A percentile compares a stretch with the other conserved stretches of the same genome.
These are phyloP conservation scores for Hydrochoerus hydrochaeris DNA, from an alignment of 2,113 vertebrate genomes.

Conservation along the genomic window DNA sequence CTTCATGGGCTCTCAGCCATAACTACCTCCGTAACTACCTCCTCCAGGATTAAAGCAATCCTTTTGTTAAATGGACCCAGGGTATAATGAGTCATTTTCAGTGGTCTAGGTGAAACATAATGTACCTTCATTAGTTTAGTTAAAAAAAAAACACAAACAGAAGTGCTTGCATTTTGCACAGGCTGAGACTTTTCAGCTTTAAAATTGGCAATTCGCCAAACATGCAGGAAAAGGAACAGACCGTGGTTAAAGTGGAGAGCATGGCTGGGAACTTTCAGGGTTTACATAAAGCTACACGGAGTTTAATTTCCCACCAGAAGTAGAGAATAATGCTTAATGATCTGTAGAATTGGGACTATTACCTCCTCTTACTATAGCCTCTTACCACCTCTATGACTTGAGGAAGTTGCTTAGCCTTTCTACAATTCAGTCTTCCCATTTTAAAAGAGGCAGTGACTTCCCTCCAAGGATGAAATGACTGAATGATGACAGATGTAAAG, in stretches of 20 bases:
- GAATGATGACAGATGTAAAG: neutral
- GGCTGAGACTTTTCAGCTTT: slow-evolving; percentile 41
- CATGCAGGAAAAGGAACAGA: slow-evolving; percentile 10
- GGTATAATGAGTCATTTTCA: slow-evolving; percentile 46
- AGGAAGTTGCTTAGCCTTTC: slow-evolving; percentile 30
- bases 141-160: slow-evolving; percentile 41
- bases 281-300: slow-evolving; percentile 30
- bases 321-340: slow-evolving; percentile 26
- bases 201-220: slow-evolving; percentile 41
- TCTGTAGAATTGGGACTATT: neutral
- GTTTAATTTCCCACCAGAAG: slow-evolving; percentile 28
- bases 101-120: slow-evolving; percentile 29
- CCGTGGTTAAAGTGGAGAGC: neutral
- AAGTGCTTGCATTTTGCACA: neutral
- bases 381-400: neutral
- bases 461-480: neutral
- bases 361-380: neutral
- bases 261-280: neutral
- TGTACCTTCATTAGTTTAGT: neutral
- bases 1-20: neutral
- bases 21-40: neutral
- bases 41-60: neutral
- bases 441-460: slow-evolving; percentile 20
- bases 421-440: slow-evolving; percentile 21
- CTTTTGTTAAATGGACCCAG: slow-evolving; percentile 33